Evolutionary conservation across 2,113 vertebrate species (phyloP).

Genomic region (Spea bombifrons): DNA sequence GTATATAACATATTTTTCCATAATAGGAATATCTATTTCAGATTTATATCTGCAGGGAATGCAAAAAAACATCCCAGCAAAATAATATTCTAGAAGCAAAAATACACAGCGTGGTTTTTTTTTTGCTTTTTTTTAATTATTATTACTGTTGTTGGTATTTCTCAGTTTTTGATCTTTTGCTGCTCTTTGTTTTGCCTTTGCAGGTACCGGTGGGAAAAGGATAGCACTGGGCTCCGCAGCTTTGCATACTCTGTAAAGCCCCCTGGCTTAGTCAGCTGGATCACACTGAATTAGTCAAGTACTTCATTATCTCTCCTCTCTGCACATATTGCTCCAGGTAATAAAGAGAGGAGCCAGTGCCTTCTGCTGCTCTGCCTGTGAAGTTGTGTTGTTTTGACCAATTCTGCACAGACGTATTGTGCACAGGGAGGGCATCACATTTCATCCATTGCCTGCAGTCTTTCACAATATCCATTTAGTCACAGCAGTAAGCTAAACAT

Average conservation of each 20-base stretch:
- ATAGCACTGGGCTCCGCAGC: constrained; percentile 68
- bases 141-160: constrained; percentile 60
- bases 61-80: constrained; percentile 5
- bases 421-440: constrained; percentile 65
- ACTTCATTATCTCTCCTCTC: constrained; percentile 85
- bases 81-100: constrained; percentile 25
- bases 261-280: constrained; percentile 93
- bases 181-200: constrained; percentile 74
- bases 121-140: constrained; percentile 15
- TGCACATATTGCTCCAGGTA: constrained; percentile 87
- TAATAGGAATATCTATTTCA: constrained; percentile 2
- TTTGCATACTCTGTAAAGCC: constrained; percentile 69
- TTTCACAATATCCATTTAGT: constrained; percentile 67
- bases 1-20: background rate
- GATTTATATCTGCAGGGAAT: background rate
- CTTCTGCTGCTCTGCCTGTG: constrained; percentile 79
- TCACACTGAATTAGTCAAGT: constrained; percentile 85
- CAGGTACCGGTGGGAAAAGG: constrained; percentile 69
- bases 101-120: constrained; percentile 1
- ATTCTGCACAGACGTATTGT: constrained; percentile 64
- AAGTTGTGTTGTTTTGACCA: constrained; percentile 75
- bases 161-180: constrained; percentile 67
- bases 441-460: constrained; percentile 70
- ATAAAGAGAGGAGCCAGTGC: constrained; percentile 75
- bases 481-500: constrained; percentile 70